These are phyloP conservation scores for Echinops telfairi DNA, from an alignment of 2,113 vertebrate genomes.

Conservation along the genomic window DNA sequence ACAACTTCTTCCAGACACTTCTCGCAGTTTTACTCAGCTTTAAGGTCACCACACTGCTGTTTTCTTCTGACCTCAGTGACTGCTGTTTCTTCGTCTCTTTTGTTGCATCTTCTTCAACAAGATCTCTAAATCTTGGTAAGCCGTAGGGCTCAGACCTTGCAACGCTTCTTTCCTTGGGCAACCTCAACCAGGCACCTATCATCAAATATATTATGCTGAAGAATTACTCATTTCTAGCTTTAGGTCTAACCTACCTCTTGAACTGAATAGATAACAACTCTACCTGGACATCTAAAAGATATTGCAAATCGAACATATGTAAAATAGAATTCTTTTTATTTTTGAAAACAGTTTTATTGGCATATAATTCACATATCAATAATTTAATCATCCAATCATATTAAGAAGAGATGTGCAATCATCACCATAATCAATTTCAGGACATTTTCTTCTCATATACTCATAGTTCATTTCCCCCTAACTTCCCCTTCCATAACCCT, in stretches of 20 bases:
- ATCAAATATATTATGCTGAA: background rate
- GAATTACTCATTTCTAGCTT: background rate
- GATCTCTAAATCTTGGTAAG: background rate
- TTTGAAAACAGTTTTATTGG: no score
- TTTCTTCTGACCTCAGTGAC: background rate
- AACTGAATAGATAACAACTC: slow-evolving; percentile 3
- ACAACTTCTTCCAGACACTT: background rate
- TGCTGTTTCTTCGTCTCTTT: background rate
- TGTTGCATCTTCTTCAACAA: background rate
- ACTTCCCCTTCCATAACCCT: no score
- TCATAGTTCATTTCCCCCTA: no score
- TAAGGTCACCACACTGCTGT: background rate
- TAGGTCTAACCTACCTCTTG: background rate
- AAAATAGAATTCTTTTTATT: no score
- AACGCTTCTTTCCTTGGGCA: background rate
- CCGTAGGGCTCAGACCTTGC: background rate
- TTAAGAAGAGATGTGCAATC: no score
- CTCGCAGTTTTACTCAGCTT: background rate
- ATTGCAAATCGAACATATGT: background rate
- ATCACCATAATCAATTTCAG: no score
- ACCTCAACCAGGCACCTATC: background rate
- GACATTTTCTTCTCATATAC: no score
- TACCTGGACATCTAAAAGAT: background rate
- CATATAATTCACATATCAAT: no score
- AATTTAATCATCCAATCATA: no score